Evolutionary conservation across 2,113 vertebrate species (phyloP).

Genomic region (Perognathus longimembris): DNA sequence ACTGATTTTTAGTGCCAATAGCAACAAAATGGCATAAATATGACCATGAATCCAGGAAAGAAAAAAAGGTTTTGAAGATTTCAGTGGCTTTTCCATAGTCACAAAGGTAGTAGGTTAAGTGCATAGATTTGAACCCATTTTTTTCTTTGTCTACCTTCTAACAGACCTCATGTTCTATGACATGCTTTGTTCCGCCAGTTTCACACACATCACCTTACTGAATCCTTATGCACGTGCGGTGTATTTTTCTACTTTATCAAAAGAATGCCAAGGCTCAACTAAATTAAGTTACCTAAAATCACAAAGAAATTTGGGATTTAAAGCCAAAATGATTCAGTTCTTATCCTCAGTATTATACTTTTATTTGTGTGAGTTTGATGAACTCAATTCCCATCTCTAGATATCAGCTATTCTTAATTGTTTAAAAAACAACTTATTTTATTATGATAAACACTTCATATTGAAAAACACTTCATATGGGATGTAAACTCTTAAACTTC

Average conservation of each 20-base stretch:
- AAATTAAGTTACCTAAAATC: background rate
- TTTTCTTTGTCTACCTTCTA: no score
- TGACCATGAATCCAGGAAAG: background rate
- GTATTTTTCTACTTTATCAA: background rate
- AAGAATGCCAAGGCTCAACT: background rate
- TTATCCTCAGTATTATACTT: background rate
- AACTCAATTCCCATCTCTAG: background rate
- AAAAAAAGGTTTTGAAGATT: background rate
- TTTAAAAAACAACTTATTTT: background rate
- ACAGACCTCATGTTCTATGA: background rate
- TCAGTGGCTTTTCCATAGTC: background rate
- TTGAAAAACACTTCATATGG: background rate
- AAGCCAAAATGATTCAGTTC: background rate
- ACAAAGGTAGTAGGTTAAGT: background rate
- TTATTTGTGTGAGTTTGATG: background rate
- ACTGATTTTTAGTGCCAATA: background rate
- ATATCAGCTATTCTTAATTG: background rate
- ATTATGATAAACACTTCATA: background rate
- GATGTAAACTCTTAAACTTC: background rate
- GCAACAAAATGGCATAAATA: background rate
- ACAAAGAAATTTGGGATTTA: background rate
- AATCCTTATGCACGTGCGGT: no score
- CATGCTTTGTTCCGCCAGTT: fast-evolving
- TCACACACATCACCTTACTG: background rate
- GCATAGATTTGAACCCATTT: background rate